These are phyloP conservation scores for Calliphora vicina DNA, from an alignment of 1,140 invertebrate species.

Conservation along the genomic window DNA sequence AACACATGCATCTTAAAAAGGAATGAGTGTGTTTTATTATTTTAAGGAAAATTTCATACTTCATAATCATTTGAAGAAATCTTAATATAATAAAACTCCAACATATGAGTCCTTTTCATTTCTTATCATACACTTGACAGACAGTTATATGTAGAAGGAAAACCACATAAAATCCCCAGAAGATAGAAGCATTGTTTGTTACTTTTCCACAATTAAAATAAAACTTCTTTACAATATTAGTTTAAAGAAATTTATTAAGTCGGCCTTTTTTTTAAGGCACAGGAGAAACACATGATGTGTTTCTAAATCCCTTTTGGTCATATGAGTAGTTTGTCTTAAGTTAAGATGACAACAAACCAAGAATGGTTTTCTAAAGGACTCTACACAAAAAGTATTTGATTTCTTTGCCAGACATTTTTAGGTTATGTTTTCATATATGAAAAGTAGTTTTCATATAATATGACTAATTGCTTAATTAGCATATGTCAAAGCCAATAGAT, in stretches of 20 bases:
- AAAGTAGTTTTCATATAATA: not conserved
- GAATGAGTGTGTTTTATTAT: not conserved
- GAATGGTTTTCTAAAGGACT: no score
- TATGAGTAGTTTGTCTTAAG: not conserved
- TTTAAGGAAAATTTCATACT: not conserved
- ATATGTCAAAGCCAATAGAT: slow-evolving; percentile 35
- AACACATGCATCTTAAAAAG: not conserved
- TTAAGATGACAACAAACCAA: not conserved
- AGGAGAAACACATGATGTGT: not conserved
- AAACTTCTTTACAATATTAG: not conserved
- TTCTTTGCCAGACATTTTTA: no score
- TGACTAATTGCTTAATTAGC: slow-evolving; percentile 43
- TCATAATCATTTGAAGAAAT: not conserved
- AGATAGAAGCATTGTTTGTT: not conserved
- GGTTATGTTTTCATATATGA: no score
- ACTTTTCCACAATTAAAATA: no score
- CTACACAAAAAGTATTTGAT: no score
- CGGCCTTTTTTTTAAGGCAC: not conserved
- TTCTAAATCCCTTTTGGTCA: not conserved
- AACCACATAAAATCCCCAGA: not conserved
- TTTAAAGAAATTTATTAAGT: not conserved
- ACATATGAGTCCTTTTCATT: not conserved
- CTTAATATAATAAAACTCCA: not conserved
- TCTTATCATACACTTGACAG: not conserved
- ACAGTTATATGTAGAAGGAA: not conserved